Conservation (phyloP, 2,797 vertebrate genomes). For the Urosaurus nigricauda region DNA sequence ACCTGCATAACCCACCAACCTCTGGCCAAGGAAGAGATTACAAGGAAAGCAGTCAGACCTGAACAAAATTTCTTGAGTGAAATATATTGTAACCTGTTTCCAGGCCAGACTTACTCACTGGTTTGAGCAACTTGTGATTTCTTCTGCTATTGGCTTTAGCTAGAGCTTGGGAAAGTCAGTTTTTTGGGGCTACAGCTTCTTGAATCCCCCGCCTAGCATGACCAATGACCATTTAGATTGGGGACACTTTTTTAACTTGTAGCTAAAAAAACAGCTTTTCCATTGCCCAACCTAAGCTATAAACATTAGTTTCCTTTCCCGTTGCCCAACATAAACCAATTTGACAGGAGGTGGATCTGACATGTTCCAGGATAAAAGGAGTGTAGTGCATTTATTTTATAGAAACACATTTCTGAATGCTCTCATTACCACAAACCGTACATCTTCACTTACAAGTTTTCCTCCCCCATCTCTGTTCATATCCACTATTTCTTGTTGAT, state of each 20-base stretch:
- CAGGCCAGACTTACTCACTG: neutral
- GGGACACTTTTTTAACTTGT: too few species aligned
- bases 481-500: neutral
- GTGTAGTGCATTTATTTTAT: neutral
- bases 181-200: too few species aligned
- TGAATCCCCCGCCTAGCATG: neutral
- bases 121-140: neutral
- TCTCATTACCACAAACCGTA: neutral
- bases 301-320: neutral
- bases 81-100: too few species aligned
- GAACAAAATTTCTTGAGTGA: neutral
- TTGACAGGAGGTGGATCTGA: neutral
- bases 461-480: neutral
- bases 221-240: too few species aligned
- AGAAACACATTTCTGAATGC: slow-evolving; percentile 9
- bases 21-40: neutral
- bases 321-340: neutral
- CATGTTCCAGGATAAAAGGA: neutral
- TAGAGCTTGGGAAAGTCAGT: too few species aligned
- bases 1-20: neutral
- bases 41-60: neutral
- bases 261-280: too few species aligned
- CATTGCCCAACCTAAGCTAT: neutral
- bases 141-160: neutral
- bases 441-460: slow-evolving; percentile 6